Conservation (phyloP, 2,113 vertebrate species). For the Empidonax traillii region DNA sequence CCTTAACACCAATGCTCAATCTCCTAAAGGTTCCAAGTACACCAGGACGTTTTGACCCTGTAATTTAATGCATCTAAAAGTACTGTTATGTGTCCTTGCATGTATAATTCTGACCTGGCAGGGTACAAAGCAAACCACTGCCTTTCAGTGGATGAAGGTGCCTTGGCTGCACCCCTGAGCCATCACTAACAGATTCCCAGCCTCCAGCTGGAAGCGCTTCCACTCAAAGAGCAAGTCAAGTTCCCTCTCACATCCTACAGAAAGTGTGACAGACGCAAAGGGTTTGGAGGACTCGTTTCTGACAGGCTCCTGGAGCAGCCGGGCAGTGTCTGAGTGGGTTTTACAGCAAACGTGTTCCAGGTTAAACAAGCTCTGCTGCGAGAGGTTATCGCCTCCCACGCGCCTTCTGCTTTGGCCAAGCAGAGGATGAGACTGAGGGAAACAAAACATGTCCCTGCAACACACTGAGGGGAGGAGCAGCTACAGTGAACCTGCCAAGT, state of each 20-base stretch:
- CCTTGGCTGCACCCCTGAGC: background rate
- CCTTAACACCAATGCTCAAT: background rate
- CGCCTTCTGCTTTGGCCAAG: background rate
- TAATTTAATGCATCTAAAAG: background rate
- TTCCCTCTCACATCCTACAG: background rate
- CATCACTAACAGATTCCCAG: background rate
- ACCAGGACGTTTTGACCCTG: background rate
- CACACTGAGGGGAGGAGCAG: background rate
- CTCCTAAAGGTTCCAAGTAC: background rate
- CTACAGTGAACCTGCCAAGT: background rate
- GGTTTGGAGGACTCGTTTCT: background rate
- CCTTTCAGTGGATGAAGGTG: background rate
- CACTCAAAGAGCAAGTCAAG: background rate
- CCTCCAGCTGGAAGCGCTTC: background rate
- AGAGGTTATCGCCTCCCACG: background rate
- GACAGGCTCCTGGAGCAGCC: background rate
- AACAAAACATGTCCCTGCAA: background rate
- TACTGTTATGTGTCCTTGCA: background rate
- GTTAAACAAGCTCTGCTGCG: background rate
- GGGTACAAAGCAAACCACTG: background rate
- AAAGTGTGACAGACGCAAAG: background rate
- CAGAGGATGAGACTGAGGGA: background rate
- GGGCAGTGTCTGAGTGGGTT: background rate
- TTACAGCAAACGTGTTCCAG: background rate
- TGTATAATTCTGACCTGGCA: background rate